phyloP scores from a whole-genome alignment of 1,140 invertebrate species.

The Sipha flava region DNA sequence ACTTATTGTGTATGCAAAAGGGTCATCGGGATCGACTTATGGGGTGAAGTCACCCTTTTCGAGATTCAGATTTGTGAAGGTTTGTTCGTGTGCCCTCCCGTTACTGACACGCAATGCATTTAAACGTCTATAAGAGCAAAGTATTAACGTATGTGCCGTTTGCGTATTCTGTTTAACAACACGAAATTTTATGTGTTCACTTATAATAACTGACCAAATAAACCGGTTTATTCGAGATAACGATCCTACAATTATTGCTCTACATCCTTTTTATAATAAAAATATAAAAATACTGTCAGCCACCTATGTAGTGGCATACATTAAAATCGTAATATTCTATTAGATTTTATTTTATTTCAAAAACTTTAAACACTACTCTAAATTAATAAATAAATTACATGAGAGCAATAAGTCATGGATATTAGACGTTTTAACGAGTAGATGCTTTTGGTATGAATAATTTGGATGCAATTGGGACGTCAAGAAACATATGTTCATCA shows the following conservation, averaged over 20 bases:
- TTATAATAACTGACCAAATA: background rate
- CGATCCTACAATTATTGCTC: background rate
- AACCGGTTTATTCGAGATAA: background rate
- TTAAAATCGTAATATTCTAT: background rate
- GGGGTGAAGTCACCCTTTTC: background rate
- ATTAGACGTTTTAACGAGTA: background rate
- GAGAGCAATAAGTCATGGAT: background rate
- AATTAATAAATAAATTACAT: background rate
- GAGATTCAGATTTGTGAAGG: slow-evolving; percentile 12
- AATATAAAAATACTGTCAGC: too few species aligned
- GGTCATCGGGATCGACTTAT: background rate
- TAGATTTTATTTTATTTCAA: background rate
- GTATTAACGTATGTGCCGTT: background rate
- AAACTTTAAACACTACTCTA: background rate
- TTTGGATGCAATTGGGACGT: background rate
- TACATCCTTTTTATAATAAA: background rate
- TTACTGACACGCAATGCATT: background rate
- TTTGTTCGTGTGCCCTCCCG: background rate
- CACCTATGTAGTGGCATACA: background rate
- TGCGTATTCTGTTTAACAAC: background rate
- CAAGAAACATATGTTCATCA: background rate
- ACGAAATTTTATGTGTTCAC: background rate
- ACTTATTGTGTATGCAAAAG: slow-evolving; percentile 2
- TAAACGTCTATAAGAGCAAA: background rate
- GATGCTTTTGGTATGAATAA: background rate